Percentiles rank a stretch among this genome's conserved stretches.
These are phyloP conservation scores for Danaus melanippus DNA, from an alignment of 1,140 invertebrate species.

Conservation along the genomic window DNA sequence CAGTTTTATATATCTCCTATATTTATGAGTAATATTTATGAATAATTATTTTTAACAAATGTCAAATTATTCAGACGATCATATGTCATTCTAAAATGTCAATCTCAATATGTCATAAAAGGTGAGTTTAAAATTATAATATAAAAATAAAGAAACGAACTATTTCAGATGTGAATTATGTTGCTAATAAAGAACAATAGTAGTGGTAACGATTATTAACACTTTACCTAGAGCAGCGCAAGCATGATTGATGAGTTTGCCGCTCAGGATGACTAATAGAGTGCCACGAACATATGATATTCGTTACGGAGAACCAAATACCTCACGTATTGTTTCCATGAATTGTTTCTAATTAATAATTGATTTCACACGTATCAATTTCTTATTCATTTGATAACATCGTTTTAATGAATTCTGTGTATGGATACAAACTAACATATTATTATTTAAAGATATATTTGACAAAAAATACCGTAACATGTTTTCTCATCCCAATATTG, in stretches of 20 bases:
- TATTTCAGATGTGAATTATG: slow-evolving; percentile 17
- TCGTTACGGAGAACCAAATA: slow-evolving; percentile 41
- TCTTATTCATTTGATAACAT: background rate
- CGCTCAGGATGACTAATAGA: slow-evolving; percentile 56
- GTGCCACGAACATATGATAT: slow-evolving; percentile 56
- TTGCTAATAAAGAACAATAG: slow-evolving; percentile 45
- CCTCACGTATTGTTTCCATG: slow-evolving; percentile 29
- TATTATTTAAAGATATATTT: slow-evolving; percentile 3
- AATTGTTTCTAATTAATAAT: slow-evolving; percentile 18
- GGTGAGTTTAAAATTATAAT: slow-evolving; percentile 1
- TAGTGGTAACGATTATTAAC: slow-evolving; percentile 56
- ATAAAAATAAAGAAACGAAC: background rate
- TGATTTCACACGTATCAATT: slow-evolving; percentile 1
- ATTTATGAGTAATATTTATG: too few species aligned
- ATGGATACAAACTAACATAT: slow-evolving; percentile 6
- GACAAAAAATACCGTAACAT: slow-evolving; percentile 22
- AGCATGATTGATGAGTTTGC: slow-evolving; percentile 58
- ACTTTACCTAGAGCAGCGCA: slow-evolving; percentile 46
- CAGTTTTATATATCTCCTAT: too few species aligned
- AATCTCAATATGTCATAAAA: too few species aligned
- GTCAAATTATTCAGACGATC: too few species aligned
- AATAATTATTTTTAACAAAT: too few species aligned
- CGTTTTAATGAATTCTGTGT: background rate
- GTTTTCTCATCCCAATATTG: slow-evolving; percentile 23
- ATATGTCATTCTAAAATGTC: too few species aligned